Percentiles rank a stretch among this genome's conserved stretches.
Conservation (phyloP, 2,888 invertebrate genomes). For the Patella ulyssiponensis region DNA sequence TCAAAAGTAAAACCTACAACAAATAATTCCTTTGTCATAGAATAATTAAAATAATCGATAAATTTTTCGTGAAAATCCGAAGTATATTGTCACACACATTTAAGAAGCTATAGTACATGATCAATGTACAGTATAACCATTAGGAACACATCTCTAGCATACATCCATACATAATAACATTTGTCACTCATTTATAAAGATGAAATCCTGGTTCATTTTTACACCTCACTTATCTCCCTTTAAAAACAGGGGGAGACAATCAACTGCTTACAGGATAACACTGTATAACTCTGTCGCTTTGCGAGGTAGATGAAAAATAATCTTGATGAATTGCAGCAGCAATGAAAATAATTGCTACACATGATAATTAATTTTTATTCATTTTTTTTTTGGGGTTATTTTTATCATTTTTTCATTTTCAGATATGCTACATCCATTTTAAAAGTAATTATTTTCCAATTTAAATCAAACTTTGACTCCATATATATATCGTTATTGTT, state of each 20-base stretch:
- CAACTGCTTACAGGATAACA: neutral
- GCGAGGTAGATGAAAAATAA: slow-evolving; percentile 9
- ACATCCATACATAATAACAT: slow-evolving; percentile 7
- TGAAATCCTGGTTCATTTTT: neutral
- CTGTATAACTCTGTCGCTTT: slow-evolving; percentile 1
- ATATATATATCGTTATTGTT: neutral
- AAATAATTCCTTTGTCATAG: neutral
- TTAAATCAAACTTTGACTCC: neutral
- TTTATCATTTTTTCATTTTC: neutral
- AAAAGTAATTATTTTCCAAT: slow-evolving; percentile 1
- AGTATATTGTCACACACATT: slow-evolving; percentile 3
- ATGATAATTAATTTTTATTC: neutral
- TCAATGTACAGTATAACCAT: neutral
- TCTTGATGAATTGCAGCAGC: slow-evolving; percentile 1
- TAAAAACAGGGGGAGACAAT: neutral
- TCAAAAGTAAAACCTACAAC: neutral
- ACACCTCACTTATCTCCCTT: neutral
- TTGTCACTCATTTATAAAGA: neutral
- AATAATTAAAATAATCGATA: neutral
- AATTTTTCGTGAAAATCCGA: neutral
- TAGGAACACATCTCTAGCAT: slow-evolving; percentile 9
- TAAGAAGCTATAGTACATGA: neutral
- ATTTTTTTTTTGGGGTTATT: neutral
- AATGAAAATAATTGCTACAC: slow-evolving; percentile 1
- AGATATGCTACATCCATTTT: slow-evolving; percentile 10